Conservation (phyloP, 2,113 vertebrate genomes). For the Octodon degus region DNA sequence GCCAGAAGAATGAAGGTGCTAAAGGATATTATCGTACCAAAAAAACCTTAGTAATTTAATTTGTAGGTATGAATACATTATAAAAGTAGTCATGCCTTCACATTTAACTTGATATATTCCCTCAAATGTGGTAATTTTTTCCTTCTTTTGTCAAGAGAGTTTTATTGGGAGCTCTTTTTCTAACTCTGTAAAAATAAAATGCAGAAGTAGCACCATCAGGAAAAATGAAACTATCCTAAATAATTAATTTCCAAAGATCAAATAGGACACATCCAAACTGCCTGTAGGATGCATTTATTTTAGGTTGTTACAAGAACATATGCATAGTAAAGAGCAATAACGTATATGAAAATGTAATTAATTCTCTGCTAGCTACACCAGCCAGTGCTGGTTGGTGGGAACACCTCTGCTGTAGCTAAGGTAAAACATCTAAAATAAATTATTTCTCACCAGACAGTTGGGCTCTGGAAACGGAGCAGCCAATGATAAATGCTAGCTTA, state of each 20-base stretch:
- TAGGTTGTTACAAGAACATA: conserved; percentile 70
- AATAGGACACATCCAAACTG: conserved; percentile 77
- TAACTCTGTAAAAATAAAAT: conserved; percentile 79
- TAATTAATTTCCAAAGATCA: conserved; percentile 82
- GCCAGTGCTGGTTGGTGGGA: conserved; percentile 64
- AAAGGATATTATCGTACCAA: conserved; percentile 84
- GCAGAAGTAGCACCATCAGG: conserved; percentile 64
- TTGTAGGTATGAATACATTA: conserved; percentile 86
- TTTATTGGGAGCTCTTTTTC: conserved; percentile 63
- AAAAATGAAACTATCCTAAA: conserved; percentile 76
- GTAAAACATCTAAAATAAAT: conserved; percentile 41
- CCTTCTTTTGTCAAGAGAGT: conserved; percentile 74
- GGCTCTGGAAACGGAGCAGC: conserved; percentile 60
- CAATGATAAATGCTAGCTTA: conserved; percentile 71
- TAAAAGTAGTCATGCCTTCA: conserved; percentile 81
- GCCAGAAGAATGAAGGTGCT: conserved; percentile 83
- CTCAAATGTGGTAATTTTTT: conserved; percentile 78
- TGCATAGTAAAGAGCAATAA: conserved; percentile 62
- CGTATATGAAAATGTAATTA: conserved; percentile 80
- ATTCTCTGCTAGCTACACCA: conserved; percentile 68
- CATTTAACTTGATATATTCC: conserved; percentile 83
- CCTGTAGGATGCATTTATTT: conserved; percentile 74
- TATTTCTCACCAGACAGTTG: conserved; percentile 73
- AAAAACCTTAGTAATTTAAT: conserved; percentile 85
- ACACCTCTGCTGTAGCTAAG: conserved; percentile 54